Evolutionary conservation across 1,140 invertebrate species (phyloP).

Genomic region (Teleogryllus occipitalis): DNA sequence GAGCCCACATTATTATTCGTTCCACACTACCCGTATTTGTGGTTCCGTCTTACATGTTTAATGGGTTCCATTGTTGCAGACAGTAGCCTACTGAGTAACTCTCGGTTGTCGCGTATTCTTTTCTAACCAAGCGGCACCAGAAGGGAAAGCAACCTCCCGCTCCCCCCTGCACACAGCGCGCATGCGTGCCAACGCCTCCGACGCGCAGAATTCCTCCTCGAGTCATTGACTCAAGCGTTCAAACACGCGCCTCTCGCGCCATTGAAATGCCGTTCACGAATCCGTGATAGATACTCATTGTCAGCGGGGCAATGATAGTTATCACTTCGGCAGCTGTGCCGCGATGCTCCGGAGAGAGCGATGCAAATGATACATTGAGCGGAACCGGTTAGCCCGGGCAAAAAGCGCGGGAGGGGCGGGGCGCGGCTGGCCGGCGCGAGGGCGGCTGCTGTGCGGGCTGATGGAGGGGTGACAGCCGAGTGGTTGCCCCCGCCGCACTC

Average conservation of each 20-base stretch:
- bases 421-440: too few relatives aligned
- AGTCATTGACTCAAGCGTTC: background rate
- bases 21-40: too few relatives aligned
- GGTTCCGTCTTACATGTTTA: too few relatives aligned
- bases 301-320: background rate
- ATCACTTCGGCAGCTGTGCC: background rate
- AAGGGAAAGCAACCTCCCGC: too few relatives aligned
- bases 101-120: too few relatives aligned
- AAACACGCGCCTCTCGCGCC: background rate
- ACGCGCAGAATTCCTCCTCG: background rate
- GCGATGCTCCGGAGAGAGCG: background rate
- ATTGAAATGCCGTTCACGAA: background rate
- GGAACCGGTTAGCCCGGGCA: background rate
- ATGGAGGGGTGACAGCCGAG: background rate
- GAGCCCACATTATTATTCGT: too few relatives aligned
- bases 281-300: slow-evolving; percentile 4
- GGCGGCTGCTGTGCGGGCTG: background rate
- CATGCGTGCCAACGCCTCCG: too few relatives aligned
- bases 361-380: background rate
- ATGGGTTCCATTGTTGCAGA: too few relatives aligned
- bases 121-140: too few relatives aligned
- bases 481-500: too few relatives aligned
- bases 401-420: background rate
- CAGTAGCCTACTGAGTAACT: too few relatives aligned
- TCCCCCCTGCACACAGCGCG: too few relatives aligned